Percentiles rank a stretch among this genome's conserved stretches.
Conservation (phyloP, 2,888 invertebrate genomes). For the Aporophyla lueneburgensis region DNA sequence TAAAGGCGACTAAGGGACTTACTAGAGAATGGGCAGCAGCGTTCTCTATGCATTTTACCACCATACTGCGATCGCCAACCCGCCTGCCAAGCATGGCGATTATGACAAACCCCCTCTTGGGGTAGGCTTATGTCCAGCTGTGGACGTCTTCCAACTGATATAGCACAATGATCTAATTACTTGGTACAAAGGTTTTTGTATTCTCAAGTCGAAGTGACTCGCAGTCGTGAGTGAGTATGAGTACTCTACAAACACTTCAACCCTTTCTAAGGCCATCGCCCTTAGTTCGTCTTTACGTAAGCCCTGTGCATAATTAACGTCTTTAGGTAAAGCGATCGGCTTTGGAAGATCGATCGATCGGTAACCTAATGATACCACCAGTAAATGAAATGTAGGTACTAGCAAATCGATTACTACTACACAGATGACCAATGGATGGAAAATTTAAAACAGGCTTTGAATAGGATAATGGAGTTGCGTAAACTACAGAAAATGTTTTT, state of each 20-base stretch:
- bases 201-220: conserved; percentile 8
- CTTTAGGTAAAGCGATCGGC: conserved; percentile 20
- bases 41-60: too few relatives aligned
- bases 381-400: conserved; percentile 14
- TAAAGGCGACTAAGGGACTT: too few relatives aligned
- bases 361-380: neutral
- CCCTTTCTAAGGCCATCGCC: conserved; percentile 37
- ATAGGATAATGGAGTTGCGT: conserved; percentile 16
- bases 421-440: neutral
- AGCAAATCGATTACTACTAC: conserved; percentile 11
- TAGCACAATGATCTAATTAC: too few relatives aligned
- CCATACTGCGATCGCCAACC: too few relatives aligned
- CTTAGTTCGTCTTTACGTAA: conserved; percentile 32
- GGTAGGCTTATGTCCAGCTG: too few relatives aligned
- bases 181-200: neutral
- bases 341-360: conserved; percentile 31
- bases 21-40: too few relatives aligned
- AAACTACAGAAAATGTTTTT: conserved; percentile 11
- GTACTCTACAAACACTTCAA: conserved; percentile 30
- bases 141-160: too few relatives aligned
- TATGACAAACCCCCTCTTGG: too few relatives aligned
- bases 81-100: too few relatives aligned
- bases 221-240: neutral
- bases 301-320: conserved; percentile 53
- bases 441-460: conserved; percentile 29